Evolutionary conservation across 2,888 invertebrate genomes (phyloP), one percentile per base, ranked within the genome.

Genomic region (Acrobasis consociella): DNA sequence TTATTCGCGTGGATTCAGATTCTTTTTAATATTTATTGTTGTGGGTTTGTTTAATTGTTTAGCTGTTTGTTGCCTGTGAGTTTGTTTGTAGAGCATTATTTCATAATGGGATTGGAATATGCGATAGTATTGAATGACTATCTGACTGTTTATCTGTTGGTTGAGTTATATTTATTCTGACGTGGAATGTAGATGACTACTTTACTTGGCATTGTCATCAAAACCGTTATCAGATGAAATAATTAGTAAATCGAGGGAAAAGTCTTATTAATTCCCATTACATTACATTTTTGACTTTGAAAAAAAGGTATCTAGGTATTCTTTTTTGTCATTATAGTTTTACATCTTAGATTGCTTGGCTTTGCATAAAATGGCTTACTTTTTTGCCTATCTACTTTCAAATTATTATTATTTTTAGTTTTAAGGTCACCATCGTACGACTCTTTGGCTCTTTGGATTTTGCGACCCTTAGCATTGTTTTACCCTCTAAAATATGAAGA

Each of bases 1-100:
- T 88, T 89, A 84, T 90, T 87, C 82, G 86, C 81, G 82, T 79
- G 84, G 80, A 85, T 85, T 87, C 80, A 75, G 78, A 76, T 87
- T 80, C 82, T 83, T 80, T 77, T 79, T 80, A 79, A 87, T 84
- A 84, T 87, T 80, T 74, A 82, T 85, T 85, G 83, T 86, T 81
- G 78, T 74, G 78, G 74, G 76, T 77, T 79, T 70, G 75, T 72
- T 72, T 74, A 59, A 67, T 71, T 70, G 67, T 69, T 70, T 65
- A 58, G 68, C 71, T 66, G 71, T 65, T 68, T 69, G 60, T 60
- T 60, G 64, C 62, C 71, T 68, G 68, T 68, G 65, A 58, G 62
- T 63, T 67, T 65, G 64, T 65, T 64, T 69, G 62, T 64, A 72
- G 68, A 69, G 71, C 67, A 74, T 79, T 77, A 74, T 77, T 77